Base-by-base conservation (phyloP, 1,140 invertebrate genomes). In the Drosophila seguyi region DNA sequence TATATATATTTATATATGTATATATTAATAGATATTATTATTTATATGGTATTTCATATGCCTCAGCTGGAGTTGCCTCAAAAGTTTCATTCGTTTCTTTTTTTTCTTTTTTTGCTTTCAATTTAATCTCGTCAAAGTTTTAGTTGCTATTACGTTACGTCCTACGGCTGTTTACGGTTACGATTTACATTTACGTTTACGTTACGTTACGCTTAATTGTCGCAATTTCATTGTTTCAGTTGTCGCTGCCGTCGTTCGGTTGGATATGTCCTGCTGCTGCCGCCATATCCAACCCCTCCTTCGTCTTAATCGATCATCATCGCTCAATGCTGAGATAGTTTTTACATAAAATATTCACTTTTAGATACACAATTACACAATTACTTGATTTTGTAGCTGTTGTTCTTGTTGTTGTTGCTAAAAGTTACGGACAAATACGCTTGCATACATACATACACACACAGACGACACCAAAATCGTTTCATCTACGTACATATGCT, bases 201-300 rank as follows among this genome's bases (percentile, higher is more conserved):
- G 68, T 78, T 75, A 73, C 67, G 67, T 68, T 82, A 82, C 73
- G 83, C 76, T 88, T 88, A 88, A 85, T 90, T 90, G 85, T 90
- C 85, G 85, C 78, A 72, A 81, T 90, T 90, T 90, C 85, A 90
- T 90, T 90, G 85, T 90, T 90, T 90, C 81, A 84, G 77, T 88
- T 88, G 53, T 79, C 68, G 75, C 84, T 78, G 75, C 75, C 74
- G 62, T 72, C 73, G 73, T 76, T 77, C 62, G 53, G 41, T 50
- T 22, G 27, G 57, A 67, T 47, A 55, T 61, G 1, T 48, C 1
- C 38, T 29, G n/a, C n/a, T n/a, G n/a, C n/a, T n/a, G n/a, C n/a
- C n/a, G n/a, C n/a, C 34, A 31, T 13, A 47, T 47, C 63, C 63
- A 47, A 22, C n/a, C 41, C 48, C 29, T 73, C 22, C 36, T 48